A percentile compares a stretch with the other conserved stretches of the same genome.
phyloP scores from a whole-genome alignment of 2,113 vertebrate genomes.

The Colistium nudipinnis region DNA sequence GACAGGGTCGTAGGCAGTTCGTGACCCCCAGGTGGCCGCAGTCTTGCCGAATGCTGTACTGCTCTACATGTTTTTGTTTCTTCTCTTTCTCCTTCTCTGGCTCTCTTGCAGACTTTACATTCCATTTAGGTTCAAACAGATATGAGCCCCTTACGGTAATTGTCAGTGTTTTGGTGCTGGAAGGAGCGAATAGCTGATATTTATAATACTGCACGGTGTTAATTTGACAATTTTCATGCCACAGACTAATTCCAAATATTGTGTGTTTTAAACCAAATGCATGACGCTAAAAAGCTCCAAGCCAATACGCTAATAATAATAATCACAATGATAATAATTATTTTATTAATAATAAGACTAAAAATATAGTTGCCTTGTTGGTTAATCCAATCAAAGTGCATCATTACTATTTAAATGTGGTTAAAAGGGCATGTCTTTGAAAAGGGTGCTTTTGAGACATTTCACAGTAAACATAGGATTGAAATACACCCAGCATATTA shows the following conservation, averaged over 20 bases:
- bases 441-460: neutral
- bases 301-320: constrained; percentile 45
- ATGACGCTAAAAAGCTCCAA: constrained; percentile 36
- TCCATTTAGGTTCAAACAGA: constrained; percentile 35
- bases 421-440: constrained; percentile 16
- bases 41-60: constrained; percentile 36
- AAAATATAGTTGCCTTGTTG: constrained; percentile 44
- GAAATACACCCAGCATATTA: constrained; percentile 9
- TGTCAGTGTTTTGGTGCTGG: constrained; percentile 13
- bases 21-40: constrained; percentile 93
- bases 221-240: constrained; percentile 51
- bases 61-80: constrained; percentile 42
- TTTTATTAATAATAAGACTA: constrained; percentile 38
- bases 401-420: constrained; percentile 23
- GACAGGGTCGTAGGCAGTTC: constrained; percentile 93
- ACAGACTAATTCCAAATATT: constrained; percentile 29
- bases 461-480: constrained; percentile 8
- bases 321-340: constrained; percentile 15
- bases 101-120: constrained; percentile 24
- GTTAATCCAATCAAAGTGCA: constrained; percentile 42
- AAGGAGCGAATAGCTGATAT: constrained; percentile 37
- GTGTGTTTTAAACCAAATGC: constrained; percentile 38
- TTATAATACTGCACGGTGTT: constrained; percentile 41
- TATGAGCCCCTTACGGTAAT: constrained; percentile 11
- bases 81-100: constrained; percentile 8